phyloP scores from a whole-genome alignment of 1,140 invertebrate genomes.

The Prorops nasuta region DNA sequence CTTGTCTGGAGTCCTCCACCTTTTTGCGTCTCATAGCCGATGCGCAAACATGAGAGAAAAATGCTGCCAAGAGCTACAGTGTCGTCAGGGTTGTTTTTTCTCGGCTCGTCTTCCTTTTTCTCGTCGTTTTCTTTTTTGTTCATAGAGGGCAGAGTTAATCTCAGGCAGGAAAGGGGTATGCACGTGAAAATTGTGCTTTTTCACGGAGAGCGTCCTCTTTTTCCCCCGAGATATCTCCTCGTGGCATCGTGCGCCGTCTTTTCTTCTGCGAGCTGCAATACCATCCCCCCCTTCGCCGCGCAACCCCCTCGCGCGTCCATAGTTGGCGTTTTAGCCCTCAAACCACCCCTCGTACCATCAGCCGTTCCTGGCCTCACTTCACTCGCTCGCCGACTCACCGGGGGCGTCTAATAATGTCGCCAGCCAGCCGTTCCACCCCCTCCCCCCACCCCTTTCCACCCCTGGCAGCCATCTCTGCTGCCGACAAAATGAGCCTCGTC shows the following conservation, averaged over 20 bases:
- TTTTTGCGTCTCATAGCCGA: too few relatives aligned
- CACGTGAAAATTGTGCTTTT: conserved; percentile 33
- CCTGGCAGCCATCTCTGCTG: conserved; percentile 36
- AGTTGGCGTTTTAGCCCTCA: background rate
- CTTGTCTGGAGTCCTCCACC: too few relatives aligned
- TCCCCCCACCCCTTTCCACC: conserved; percentile 15
- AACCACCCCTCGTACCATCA: conserved; percentile 4
- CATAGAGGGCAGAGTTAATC: conserved; percentile 22
- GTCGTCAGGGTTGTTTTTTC: background rate
- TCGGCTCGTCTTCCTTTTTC: background rate
- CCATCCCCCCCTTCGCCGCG: conserved; percentile 12
- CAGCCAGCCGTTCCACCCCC: conserved; percentile 49
- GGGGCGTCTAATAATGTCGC: conserved; percentile 58
- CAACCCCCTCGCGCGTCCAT: background rate
- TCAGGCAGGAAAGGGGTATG: conserved; percentile 2
- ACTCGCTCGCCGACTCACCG: conserved; percentile 41
- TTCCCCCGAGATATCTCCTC: conserved; percentile 24
- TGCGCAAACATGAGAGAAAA: background rate
- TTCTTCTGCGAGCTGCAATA: conserved; percentile 38
- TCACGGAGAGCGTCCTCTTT: conserved; percentile 15
- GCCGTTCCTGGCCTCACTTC: conserved; percentile 28
- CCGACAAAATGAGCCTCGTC: conserved; percentile 55
- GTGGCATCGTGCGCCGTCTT: conserved; percentile 35
- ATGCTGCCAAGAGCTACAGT: background rate
- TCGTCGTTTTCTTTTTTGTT: background rate